phyloP scores from a whole-genome alignment of 2,113 vertebrate species.

The Eulemur rufifrons region DNA sequence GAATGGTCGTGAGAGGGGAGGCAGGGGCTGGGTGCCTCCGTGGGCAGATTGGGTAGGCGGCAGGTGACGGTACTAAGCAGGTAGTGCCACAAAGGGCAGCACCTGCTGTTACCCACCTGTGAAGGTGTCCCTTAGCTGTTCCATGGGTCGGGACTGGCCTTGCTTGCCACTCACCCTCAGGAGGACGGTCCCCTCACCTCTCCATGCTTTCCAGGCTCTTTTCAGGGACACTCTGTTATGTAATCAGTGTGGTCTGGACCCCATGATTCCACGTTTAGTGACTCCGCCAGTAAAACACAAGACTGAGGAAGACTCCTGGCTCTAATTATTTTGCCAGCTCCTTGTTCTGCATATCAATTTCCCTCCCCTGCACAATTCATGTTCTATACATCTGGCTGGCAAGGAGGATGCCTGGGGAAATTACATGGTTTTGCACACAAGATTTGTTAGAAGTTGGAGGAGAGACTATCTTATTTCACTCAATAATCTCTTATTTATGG shows the following conservation, averaged over 20 bases:
- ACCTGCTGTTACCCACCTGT: not conserved
- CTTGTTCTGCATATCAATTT: constrained; percentile 71
- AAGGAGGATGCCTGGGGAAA: constrained; percentile 67
- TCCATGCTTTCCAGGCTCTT: not conserved
- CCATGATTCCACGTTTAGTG: constrained; percentile 16
- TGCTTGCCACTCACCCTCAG: not conserved
- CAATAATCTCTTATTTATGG: constrained; percentile 74
- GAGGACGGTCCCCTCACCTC: not conserved
- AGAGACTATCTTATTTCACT: constrained; percentile 66
- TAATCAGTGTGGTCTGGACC: not conserved
- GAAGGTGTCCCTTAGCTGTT: not conserved
- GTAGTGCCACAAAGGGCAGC: not conserved
- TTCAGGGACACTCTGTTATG: not conserved
- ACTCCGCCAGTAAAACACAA: constrained; percentile 28
- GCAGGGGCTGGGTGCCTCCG: not conserved
- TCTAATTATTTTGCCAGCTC: constrained; percentile 75
- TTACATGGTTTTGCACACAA: constrained; percentile 61
- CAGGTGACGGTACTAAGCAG: not conserved
- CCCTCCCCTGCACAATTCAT: constrained; percentile 57
- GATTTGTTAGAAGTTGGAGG: constrained; percentile 72
- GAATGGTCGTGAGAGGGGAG: not conserved
- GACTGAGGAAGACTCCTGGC: constrained; percentile 42
- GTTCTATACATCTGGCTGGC: constrained; percentile 52
- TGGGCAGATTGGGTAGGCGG: not conserved
- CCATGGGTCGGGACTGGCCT: not conserved